Evolutionary conservation across 2,888 invertebrate genomes (phyloP).

Genomic region (Lottia scabra): DNA sequence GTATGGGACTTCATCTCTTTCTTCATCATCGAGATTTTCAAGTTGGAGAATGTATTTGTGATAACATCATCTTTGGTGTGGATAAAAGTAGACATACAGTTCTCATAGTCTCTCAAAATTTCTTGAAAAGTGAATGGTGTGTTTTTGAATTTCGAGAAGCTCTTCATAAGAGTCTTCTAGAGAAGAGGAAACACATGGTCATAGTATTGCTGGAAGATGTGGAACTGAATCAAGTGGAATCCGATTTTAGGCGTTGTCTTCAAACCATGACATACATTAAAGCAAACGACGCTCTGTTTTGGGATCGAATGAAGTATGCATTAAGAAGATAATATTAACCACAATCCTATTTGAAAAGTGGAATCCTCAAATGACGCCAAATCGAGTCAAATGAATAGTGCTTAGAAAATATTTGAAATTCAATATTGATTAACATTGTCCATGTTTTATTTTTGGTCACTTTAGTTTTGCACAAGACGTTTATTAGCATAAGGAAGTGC

Average conservation of each 20-base stretch:
- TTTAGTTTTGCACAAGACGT: no score
- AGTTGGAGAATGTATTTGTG: slow-evolving; percentile 75
- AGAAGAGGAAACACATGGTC: slow-evolving; percentile 82
- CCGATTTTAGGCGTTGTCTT: slow-evolving; percentile 85
- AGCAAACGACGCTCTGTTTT: slow-evolving; percentile 92
- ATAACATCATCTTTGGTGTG: slow-evolving; percentile 88
- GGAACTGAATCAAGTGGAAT: no score
- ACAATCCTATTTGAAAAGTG: no score
- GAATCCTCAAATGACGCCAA: no score
- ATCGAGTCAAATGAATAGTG: no score
- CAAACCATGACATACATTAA: slow-evolving; percentile 86
- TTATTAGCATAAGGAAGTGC: no score
- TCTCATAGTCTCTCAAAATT: slow-evolving; percentile 88
- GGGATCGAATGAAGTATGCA: slow-evolving; percentile 91
- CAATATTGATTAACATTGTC: no score
- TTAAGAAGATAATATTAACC: slow-evolving; percentile 75
- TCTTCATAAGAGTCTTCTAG: slow-evolving; percentile 82
- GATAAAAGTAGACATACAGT: slow-evolving; percentile 87
- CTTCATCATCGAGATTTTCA: slow-evolving; percentile 54
- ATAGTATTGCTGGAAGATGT: slow-evolving; percentile 87
- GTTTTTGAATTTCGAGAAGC: no score
- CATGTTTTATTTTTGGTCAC: no score
- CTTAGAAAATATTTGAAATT: no score
- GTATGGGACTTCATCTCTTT: slow-evolving; percentile 71
- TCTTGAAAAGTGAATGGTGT: slow-evolving; percentile 92